These are phyloP conservation scores for Centropyge bicolor DNA, from an alignment of 2,797 vertebrate species.

Conservation along the genomic window DNA sequence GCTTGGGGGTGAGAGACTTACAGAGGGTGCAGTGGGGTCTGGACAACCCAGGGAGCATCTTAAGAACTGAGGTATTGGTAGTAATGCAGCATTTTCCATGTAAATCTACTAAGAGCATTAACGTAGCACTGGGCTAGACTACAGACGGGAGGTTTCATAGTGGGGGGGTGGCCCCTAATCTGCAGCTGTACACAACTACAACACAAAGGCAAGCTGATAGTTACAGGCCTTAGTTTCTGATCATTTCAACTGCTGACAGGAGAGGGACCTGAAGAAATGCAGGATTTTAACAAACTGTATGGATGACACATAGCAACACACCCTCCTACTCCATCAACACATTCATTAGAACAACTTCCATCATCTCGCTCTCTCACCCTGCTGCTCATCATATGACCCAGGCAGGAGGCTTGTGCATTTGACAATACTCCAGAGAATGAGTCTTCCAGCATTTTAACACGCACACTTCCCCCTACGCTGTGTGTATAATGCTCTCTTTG, in stretches of 20 bases:
- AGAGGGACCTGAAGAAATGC: not conserved
- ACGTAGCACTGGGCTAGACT: constrained; percentile 34
- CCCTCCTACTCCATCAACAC: not conserved
- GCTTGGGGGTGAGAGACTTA: not conserved
- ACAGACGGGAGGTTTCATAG: constrained; percentile 8
- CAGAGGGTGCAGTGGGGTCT: not conserved
- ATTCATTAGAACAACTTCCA: constrained; percentile 7
- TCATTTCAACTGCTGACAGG: not conserved
- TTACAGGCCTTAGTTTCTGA: not conserved
- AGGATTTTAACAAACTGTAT: not conserved
- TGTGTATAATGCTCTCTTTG: constrained; percentile 81
- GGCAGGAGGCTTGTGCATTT: constrained; percentile 65
- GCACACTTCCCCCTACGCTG: constrained; percentile 56
- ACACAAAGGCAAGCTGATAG: not conserved
- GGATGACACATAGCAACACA: not conserved
- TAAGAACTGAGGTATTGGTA: constrained; percentile 17
- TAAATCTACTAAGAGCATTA: constrained; percentile 74
- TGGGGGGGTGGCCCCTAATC: constrained; percentile 13
- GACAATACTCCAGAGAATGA: constrained; percentile 79
- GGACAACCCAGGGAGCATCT: constrained; percentile 26
- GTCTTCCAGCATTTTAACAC: constrained; percentile 51
- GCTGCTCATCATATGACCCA: constrained; percentile 80
- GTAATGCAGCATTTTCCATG: constrained; percentile 25
- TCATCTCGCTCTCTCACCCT: constrained; percentile 14
- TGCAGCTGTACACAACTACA: constrained; percentile 20